Evolutionary conservation across 1,140 invertebrate species (phyloP).

Genomic region (Bombus picipes): DNA sequence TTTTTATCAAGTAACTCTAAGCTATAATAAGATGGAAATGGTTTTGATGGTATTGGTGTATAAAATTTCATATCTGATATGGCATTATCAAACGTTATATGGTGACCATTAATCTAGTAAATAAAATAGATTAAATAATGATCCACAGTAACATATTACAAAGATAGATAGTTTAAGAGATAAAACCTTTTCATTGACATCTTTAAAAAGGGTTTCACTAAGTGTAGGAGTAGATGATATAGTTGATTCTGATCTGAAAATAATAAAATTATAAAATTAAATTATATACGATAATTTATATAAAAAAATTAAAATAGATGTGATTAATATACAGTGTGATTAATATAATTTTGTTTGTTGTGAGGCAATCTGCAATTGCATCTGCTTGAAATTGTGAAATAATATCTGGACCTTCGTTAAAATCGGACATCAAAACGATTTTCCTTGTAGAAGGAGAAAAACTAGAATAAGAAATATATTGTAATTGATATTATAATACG

Average conservation of each 20-base stretch:
- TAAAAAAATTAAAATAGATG: neutral
- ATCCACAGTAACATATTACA: neutral
- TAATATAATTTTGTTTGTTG: constrained; percentile 24
- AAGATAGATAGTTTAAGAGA: neutral
- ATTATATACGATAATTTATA: neutral
- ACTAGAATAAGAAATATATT: constrained; percentile 63
- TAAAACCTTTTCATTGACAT: constrained; percentile 53
- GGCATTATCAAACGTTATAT: constrained; percentile 58
- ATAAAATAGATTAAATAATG: constrained; percentile 4
- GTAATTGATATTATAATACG: neutral
- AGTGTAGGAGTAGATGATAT: constrained; percentile 18
- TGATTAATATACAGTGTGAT: constrained; percentile 64
- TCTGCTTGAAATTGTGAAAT: constrained; percentile 52
- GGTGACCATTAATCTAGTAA: constrained; percentile 53
- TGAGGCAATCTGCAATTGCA: constrained; percentile 32
- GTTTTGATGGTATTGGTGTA: constrained; percentile 2
- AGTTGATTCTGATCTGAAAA: constrained; percentile 53
- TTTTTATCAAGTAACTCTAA: constrained; percentile 58
- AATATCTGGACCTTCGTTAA: constrained; percentile 54
- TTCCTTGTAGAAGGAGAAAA: neutral
- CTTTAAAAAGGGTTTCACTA: constrained; percentile 53
- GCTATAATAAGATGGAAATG: constrained; percentile 47
- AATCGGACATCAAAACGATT: constrained; percentile 63
- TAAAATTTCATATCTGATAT: constrained; percentile 61
- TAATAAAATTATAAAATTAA: constrained; percentile 17